A percentile compares a stretch with the other conserved stretches of the same genome.
These are phyloP conservation scores for Eulemur rufifrons DNA, from an alignment of 2,113 vertebrate genomes.

Conservation along the genomic window DNA sequence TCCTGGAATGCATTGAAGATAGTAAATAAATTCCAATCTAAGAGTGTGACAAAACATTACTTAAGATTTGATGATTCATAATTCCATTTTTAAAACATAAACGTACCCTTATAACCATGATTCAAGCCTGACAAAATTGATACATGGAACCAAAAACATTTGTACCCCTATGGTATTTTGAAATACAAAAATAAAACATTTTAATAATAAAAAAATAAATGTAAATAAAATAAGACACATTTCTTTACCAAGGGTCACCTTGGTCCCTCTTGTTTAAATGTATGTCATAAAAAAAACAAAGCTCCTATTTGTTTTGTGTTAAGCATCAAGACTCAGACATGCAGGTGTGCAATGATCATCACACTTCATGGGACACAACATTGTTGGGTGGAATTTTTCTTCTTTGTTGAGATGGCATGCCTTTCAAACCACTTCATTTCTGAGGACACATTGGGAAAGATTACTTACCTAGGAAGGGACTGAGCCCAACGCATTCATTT, in stretches of 20 bases:
- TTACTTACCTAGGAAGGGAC: neutral
- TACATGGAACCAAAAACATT: too few species aligned
- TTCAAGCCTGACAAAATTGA: too few species aligned
- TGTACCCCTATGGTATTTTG: too few species aligned
- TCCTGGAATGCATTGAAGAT: neutral
- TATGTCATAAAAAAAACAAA: neutral
- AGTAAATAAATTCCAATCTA: neutral
- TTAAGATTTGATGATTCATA: neutral
- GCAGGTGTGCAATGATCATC: rapidly evolving
- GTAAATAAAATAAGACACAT: neutral
- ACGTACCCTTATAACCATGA: neutral
- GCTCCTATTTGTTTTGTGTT: neutral
- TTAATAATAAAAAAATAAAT: neutral
- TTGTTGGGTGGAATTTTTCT: neutral
- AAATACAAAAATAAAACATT: too few species aligned
- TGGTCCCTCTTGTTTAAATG: neutral
- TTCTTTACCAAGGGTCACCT: neutral
- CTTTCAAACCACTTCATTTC: neutral
- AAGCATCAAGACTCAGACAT: neutral
- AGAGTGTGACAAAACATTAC: neutral
- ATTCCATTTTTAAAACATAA: neutral
- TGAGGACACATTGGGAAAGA: neutral
- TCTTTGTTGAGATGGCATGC: neutral
- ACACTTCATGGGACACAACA: neutral
- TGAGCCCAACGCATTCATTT: neutral